phyloP scores from a whole-genome alignment of 2,797 vertebrate genomes.

The Argya squamiceps region DNA sequence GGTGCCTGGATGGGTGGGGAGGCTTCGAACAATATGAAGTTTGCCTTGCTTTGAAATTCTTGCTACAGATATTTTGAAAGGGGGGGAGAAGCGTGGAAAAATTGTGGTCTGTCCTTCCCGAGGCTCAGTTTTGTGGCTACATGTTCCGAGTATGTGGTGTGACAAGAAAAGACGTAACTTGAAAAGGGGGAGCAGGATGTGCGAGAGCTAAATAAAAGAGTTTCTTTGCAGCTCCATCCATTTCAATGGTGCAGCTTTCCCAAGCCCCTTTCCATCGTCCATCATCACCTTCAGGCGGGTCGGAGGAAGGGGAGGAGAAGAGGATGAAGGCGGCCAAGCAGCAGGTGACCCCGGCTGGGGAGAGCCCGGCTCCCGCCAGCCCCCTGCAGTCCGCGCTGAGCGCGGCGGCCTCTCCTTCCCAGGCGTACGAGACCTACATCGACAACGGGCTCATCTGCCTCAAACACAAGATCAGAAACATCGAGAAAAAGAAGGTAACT shows the following conservation, averaged over 20 bases:
- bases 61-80: background rate
- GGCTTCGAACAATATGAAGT: background rate
- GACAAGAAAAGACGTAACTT: background rate
- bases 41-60: background rate
- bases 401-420: slow-evolving; percentile 76
- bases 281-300: slow-evolving; percentile 70
- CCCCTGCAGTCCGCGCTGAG: slow-evolving; percentile 69
- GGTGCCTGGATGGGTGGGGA: background rate
- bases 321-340: slow-evolving; percentile 76
- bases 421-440: slow-evolving; percentile 91
- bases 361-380: slow-evolving; percentile 63
- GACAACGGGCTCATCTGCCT: slow-evolving; percentile 95
- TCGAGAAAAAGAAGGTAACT: slow-evolving; percentile 96
- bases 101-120: fast-evolving
- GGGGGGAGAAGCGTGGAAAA: background rate
- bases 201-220: background rate
- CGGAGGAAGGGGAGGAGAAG: slow-evolving; percentile 68
- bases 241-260: slow-evolving; percentile 89
- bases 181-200: too few species aligned
- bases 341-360: slow-evolving; percentile 68
- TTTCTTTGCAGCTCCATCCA: slow-evolving; percentile 63
- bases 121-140: background rate
- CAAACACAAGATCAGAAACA: slow-evolving; percentile 95
- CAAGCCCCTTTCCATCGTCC: slow-evolving; percentile 71
- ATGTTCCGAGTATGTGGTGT: fast-evolving